Base-by-base conservation (phyloP, 1,140 invertebrate species). In the Penaeus chinensis region DNA sequence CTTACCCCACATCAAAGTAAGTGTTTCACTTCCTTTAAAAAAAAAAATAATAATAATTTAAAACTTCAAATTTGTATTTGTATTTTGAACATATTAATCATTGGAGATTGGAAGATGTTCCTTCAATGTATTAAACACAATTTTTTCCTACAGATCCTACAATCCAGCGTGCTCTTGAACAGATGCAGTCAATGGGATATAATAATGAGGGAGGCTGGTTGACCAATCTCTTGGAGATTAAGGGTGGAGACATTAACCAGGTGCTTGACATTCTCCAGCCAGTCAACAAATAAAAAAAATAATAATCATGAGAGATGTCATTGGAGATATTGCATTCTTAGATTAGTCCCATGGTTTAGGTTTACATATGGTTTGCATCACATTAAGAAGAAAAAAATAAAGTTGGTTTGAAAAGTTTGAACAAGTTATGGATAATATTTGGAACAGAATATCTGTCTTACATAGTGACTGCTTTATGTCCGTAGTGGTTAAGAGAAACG, bases 161-260 rank as follows among this genome's bases (percentile, higher is more conserved):
- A 84, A 94, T 96, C 94, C 82, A 91, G 92, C 7, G 93, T 94
- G 62, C 93, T 42, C 82, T 96, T 76, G 92, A 94, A 77, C 93
- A 94, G 69, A 96, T 97, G 96, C 93, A 95, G 91, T 92, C 94
- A 3, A 97, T 97, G 96, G 96, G 96, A 60, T 97, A 96, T 92
- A 94, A 94, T 78, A 96, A 96, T 91, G 95, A 96, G 84, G 94
- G 94, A 76, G 93, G 93, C 61, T 94, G 94, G 93, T 92, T 95
- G 2, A 93, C 93, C 62, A 91, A 93, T 84, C 91, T 95, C 37
- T 90, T 95, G 84, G 92, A 93, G 85, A 92, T 93, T 13, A 94
- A 94, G 84, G 91, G 95, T 87, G 96, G 96, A 16, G 94, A 96
- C 91, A 96, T 97, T 85, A 93, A 93, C 24, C 94, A 94, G 86